Base-by-base conservation (phyloP, 1,140 invertebrate species). In the Dendroctonus valens region DNA sequence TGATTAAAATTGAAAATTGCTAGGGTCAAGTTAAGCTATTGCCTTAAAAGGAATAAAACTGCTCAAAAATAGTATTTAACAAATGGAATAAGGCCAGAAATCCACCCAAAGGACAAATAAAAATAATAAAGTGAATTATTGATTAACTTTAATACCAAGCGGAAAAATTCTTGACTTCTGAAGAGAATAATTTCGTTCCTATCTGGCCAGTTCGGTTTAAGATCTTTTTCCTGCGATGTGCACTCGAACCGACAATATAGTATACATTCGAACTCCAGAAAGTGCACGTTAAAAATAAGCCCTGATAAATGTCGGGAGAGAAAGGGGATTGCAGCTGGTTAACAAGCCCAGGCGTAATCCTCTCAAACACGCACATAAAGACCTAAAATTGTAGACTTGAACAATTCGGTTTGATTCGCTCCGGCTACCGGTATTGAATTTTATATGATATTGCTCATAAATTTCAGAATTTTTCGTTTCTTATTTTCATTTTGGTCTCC, bases 281-380 rank as follows among this genome's bases (percentile, higher is more conserved):
- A 68, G 51, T 65, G 70, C 68, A 69, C 42, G 70, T 72, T 66
- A 66, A 69, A 64, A 69, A 69, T 69, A 72, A 69, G 67, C 70
- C 67, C 61, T 48, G 68, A 67, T 67, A 68, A 63, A 67, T 51
- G 65, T 71, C 52, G 61, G 64, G 67, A 64, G 51, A 65, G 53
- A 55, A 42, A 46, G 55, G 65, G 63, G 70, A 60, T 57, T 65
- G 67, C 70, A 69, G 61, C 70, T 68, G 70, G 59, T 58, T 63
- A 61, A 64, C 61, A 72, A 59, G 68, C 58, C 67, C 67, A 39
- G 55, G 37, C 65, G 41, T 72, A 72, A 72, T 72, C 70, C 68
- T 60, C 64, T 67, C 57, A 65, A 69, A 69, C 70, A 72, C 68
- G 70, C 67, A 72, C 70, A 70, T 72, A 72, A 72, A 72, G 70